Conservation (phyloP, 2,888 invertebrate genomes). For the Buathra laborator region DNA sequence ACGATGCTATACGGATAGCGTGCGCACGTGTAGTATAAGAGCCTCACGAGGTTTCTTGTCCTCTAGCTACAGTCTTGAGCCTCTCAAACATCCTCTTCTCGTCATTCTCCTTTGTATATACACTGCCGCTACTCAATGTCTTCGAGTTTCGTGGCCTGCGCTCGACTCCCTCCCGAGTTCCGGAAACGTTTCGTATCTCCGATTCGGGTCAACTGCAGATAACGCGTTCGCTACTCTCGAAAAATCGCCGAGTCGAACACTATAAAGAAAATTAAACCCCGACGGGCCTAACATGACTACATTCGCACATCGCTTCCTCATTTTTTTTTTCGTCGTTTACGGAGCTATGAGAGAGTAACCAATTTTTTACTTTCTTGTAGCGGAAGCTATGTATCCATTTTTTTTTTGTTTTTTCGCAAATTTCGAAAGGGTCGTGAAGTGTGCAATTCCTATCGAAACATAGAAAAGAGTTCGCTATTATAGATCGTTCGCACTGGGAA, state of each 20-base stretch:
- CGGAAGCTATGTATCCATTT: neutral
- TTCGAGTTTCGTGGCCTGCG: neutral
- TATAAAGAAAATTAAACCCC: neutral
- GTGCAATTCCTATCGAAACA: neutral
- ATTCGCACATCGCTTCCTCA: neutral
- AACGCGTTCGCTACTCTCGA: slow-evolving; percentile 15
- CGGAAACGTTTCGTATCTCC: slow-evolving; percentile 11
- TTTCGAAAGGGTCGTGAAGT: neutral
- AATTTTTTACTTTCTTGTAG: neutral
- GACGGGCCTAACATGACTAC: no score
- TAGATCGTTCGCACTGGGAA: slow-evolving; percentile 15
- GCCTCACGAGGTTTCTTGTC: neutral
- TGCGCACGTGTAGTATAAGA: slow-evolving; percentile 8
- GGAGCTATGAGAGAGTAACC: neutral
- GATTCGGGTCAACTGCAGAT: slow-evolving; percentile 25
- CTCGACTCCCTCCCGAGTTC: slow-evolving; percentile 13
- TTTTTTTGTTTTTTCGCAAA: neutral
- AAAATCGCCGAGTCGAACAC: neutral
- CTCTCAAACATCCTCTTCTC: slow-evolving; percentile 33
- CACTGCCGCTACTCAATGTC: slow-evolving; percentile 5
- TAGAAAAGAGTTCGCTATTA: neutral
- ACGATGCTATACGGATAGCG: slow-evolving; percentile 12
- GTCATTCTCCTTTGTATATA: slow-evolving; percentile 24
- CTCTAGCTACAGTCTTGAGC: neutral
- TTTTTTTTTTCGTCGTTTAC: neutral